phyloP scores from a whole-genome alignment of 1,140 invertebrate species.

The Rhopalosiphum padi region DNA sequence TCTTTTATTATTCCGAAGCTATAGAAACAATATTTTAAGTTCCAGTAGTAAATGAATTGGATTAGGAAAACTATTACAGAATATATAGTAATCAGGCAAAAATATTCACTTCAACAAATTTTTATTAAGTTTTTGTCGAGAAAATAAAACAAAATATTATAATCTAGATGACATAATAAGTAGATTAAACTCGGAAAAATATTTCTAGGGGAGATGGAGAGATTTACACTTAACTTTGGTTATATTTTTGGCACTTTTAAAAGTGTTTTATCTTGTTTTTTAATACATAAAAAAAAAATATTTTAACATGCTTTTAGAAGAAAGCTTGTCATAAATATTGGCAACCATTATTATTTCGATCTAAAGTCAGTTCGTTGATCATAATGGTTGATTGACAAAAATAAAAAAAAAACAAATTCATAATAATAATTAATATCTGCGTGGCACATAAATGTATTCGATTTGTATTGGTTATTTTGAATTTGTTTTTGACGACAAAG shows the following conservation, averaged over 20 bases:
- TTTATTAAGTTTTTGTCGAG: not conserved
- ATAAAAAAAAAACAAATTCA: not conserved
- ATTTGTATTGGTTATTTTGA: not conserved
- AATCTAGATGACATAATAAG: not conserved
- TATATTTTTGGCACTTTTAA: not conserved
- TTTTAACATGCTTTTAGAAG: not conserved
- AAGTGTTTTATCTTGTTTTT: slow-evolving; percentile 14
- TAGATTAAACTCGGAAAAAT: not conserved
- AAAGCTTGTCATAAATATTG: not conserved
- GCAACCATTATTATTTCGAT: not conserved
- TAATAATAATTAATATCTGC: not conserved
- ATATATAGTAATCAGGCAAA: not conserved
- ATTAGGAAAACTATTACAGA: not conserved
- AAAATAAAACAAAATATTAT: not conserved
- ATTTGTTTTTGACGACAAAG: not conserved
- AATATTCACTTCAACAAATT: slow-evolving; percentile 18
- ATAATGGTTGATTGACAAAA: not conserved
- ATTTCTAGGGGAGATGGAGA: not conserved
- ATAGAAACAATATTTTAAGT: not conserved
- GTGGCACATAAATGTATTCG: not conserved
- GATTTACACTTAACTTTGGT: not conserved
- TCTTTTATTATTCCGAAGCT: not conserved
- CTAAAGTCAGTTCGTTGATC: not conserved
- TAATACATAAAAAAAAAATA: not conserved
- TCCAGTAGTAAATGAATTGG: not conserved